These are phyloP conservation scores for Crenichthys baileyi DNA, from an alignment of 2,797 vertebrate genomes.

Conservation along the genomic window DNA sequence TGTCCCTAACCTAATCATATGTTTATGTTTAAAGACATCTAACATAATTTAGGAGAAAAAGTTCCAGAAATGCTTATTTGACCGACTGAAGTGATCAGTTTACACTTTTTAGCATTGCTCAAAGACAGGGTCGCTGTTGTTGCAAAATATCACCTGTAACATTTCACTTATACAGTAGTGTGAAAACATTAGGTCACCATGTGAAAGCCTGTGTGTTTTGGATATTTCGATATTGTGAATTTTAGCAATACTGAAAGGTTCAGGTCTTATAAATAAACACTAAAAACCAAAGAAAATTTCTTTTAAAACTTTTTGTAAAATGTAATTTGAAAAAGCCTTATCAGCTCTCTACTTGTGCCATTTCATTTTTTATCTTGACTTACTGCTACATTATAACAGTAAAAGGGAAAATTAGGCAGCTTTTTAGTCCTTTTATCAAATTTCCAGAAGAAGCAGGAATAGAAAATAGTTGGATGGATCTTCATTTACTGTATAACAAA, in stretches of 20 bases:
- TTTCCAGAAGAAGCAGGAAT: no score
- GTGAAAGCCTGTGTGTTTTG: not conserved
- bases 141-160: not conserved
- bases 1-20: not conserved
- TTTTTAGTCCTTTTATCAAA: no score
- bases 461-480: no score
- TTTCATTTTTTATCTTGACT: not conserved
- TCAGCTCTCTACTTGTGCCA: not conserved
- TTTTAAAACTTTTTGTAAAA: not conserved
- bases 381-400: not conserved
- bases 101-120: not conserved
- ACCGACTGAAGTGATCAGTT: not conserved
- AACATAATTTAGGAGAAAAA: not conserved
- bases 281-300: not conserved
- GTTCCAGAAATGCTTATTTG: not conserved
- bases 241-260: not conserved
- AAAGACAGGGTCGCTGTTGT: not conserved
- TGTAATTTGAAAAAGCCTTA: not conserved
- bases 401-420: no score
- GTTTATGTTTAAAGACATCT: not conserved
- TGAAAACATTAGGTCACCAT: not conserved
- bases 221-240: not conserved
- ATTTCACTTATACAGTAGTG: not conserved
- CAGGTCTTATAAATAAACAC: not conserved
- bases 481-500: no score